These are phyloP conservation scores for Cochlearius cochlearius DNA, from an alignment of 2,113 vertebrate species.

Conservation along the genomic window DNA sequence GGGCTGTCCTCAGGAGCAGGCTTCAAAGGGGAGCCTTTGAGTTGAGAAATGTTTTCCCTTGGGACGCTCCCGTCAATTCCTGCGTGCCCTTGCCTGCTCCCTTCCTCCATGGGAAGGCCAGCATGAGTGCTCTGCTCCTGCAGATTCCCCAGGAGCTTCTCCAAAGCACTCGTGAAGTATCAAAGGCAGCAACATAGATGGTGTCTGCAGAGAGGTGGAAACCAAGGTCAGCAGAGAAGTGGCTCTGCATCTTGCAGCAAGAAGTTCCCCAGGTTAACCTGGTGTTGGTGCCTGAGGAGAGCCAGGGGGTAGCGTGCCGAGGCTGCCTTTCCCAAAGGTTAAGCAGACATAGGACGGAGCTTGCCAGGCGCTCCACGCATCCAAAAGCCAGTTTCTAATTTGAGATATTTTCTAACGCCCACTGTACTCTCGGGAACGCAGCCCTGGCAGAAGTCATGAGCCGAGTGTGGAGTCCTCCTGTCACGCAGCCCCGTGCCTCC, in stretches of 20 bases:
- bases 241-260: neutral
- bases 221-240: neutral
- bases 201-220: neutral
- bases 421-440: neutral
- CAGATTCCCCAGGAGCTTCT: neutral
- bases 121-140: neutral
- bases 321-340: slow-evolving; percentile 18
- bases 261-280: neutral
- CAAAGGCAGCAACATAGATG: neutral
- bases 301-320: neutral
- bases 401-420: neutral
- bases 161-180: neutral
- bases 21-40: neutral
- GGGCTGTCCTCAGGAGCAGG: neutral
- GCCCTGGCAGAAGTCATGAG: neutral
- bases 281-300: neutral
- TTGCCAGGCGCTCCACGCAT: neutral
- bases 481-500: neutral
- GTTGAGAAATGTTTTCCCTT: neutral
- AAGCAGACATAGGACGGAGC: neutral
- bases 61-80: neutral
- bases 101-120: neutral
- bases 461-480: neutral
- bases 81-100: neutral
- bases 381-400: slow-evolving; percentile 37